Evolutionary conservation across 1,140 invertebrate species (phyloP), one percentile per base, ranked within the genome.

Genomic region (Diabrotica undecimpunctata): DNA sequence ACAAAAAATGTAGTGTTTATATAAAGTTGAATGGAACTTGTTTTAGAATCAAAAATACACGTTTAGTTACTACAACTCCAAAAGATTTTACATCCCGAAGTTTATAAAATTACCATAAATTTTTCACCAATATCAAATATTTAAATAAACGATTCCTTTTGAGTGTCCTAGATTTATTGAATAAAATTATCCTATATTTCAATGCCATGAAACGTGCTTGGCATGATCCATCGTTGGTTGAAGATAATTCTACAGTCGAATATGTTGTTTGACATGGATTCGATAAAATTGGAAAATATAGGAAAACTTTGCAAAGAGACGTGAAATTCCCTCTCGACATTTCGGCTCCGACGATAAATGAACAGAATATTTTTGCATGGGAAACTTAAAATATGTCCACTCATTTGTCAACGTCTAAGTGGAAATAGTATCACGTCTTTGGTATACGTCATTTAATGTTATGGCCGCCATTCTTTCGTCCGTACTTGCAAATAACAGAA

Each of bases 401-500:
- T 69, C 67, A 66, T 69, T 69, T 66, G 62, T 69, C 67, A 62
- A 58, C 50, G 65, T 54, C 64, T 62, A 54, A 36, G 58, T 25
- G 41, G 56, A 63, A 69, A 69, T 69, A 63, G 60, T 61, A 64
- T 69, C 67, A 69, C 67, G 67, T 69, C 53, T 62, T 52, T 37
- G 52, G 63, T 59, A 69, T 69, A 64, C 67, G 65, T 69, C 67
- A 69, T 69, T 66, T 11, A 58, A 53, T 56, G 59, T 63, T 69
- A 69, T 66, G 67, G 65, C 53, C 59, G 65, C 56, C 14, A 63
- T 66, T 63, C 61, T 25, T 63, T 50, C 46, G 64, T 35, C 66
- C 61, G 62, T 66, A 69, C 61, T 66, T 66, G 61, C 67, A 69
- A 66, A 69, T 69, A 69, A 66, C 61, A 66, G 65, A 66, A 66